Base-by-base conservation (phyloP, 2,888 invertebrate species). In the Apoda limacodes region DNA sequence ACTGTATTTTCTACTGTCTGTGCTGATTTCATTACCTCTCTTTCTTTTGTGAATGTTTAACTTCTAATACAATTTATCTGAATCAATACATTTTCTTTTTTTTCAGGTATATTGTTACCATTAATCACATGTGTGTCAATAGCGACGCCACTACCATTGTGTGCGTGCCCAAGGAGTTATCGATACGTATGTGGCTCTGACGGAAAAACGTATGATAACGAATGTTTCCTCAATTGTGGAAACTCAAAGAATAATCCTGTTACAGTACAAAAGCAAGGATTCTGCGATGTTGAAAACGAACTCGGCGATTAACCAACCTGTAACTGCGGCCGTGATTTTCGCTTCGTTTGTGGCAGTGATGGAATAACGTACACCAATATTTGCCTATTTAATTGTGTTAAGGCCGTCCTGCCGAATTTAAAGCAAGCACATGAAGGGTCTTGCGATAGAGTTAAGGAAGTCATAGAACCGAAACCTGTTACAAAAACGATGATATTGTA, bases 281-380 rank as follows among this genome's bases (percentile, higher is more conserved):
- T 88, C 6, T 90, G 90, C 60, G 89, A 88, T 10, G 83, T 85
- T 24, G n/a, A n/a, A n/a, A n/a, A n/a, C n/a, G n/a, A n/a, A n/a
- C n/a, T n/a, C n/a, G n/a, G n/a, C 22, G n/a, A 2, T 13, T 2
- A 9, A 3, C 32, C 27, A 2, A 14, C 13, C 9, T 6, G 10
- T 15, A 7, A 9, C n/a, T 35, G 35, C 3, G 34, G 31, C 3
- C 23, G 30, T 12, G 17, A 14, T 2, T n/a, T 10, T 2, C 32
- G 72, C 9, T 81, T 83, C 14, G 84, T 88, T 6, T 90, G 90
- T 60, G 89, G 88, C 10, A 83, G 85, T 24, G 87, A 90, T 57
- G 86, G 86, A 5, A 71, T 80, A 35, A 88, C 88, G 1, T 90
- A 90, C 63, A 68, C 74, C 37, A 87, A 34, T 19, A 17, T 10